These are phyloP conservation scores for Zaprionus bogoriensis DNA, from an alignment of 2,888 invertebrate genomes.

Conservation along the genomic window DNA sequence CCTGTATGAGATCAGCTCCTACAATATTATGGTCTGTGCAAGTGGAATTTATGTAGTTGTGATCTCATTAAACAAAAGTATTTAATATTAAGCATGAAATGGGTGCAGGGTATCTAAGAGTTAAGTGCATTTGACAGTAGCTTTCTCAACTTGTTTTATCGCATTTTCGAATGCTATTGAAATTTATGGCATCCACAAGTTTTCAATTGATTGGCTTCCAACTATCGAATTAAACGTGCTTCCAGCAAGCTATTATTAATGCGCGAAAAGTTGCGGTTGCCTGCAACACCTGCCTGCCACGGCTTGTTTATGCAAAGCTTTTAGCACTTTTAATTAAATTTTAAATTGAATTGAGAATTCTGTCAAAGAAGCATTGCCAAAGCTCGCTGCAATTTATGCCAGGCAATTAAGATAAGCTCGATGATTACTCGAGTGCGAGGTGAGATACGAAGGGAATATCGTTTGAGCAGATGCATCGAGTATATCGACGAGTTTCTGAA, in stretches of 20 bases:
- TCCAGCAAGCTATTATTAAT: slow-evolving; percentile 52
- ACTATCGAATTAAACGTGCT: slow-evolving; percentile 57
- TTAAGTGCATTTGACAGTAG: background rate
- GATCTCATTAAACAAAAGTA: too few species aligned
- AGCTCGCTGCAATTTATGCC: slow-evolving; percentile 36
- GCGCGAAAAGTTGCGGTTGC: slow-evolving; percentile 15
- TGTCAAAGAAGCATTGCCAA: slow-evolving; percentile 23
- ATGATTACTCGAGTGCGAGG: slow-evolving; percentile 15
- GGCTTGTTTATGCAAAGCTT: slow-evolving; percentile 52
- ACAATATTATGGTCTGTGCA: too few species aligned
- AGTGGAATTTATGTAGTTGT: too few species aligned
- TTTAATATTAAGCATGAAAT: too few species aligned
- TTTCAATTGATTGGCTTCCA: slow-evolving; percentile 72
- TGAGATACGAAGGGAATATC: background rate
- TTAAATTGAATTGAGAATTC: slow-evolving; percentile 26
- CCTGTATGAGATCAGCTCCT: too few species aligned
- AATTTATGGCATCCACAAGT: slow-evolving; percentile 62
- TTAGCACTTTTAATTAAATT: slow-evolving; percentile 64
- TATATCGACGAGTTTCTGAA: background rate
- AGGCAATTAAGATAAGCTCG: slow-evolving; percentile 46
- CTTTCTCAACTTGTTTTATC: too few species aligned
- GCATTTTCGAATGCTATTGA: slow-evolving; percentile 58
- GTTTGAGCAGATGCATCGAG: background rate
- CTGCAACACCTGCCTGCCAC: slow-evolving; percentile 49
- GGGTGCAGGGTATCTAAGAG: too few species aligned